Percentiles rank a stretch among this genome's conserved stretches.
Conservation (phyloP, 1,140 invertebrate species). For the Wiebesia pumilae region DNA sequence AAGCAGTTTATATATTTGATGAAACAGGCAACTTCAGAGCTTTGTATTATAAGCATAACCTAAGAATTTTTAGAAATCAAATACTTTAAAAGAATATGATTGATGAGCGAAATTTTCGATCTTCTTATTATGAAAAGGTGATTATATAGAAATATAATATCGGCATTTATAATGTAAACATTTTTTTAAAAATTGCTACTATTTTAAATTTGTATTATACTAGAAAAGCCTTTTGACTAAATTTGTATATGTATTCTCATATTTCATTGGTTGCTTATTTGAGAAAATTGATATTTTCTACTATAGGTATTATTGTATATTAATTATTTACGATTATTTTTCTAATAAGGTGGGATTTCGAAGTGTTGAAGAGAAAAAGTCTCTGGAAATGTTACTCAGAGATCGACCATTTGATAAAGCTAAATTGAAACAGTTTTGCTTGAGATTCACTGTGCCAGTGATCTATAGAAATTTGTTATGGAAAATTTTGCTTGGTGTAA, state of each 20-base stretch:
- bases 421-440: slow-evolving; percentile 89
- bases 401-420: slow-evolving; percentile 88
- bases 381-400: slow-evolving; percentile 92
- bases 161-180: not conserved
- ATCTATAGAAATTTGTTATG: slow-evolving; percentile 88
- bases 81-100: slow-evolving; percentile 63
- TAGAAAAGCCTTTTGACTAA: not conserved
- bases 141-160: slow-evolving; percentile 54
- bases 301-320: slow-evolving; percentile 35
- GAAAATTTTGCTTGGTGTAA: slow-evolving; percentile 87
- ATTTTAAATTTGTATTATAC: not conserved
- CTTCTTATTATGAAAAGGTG: slow-evolving; percentile 90
- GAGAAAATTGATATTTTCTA: not conserved
- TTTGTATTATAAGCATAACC: slow-evolving; percentile 27
- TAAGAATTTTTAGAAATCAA: not conserved
- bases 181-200: not conserved
- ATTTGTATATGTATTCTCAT: not conserved
- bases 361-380: slow-evolving; percentile 94
- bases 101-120: slow-evolving; percentile 91
- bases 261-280: not conserved
- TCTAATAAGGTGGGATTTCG: slow-evolving; percentile 84
- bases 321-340: slow-evolving; percentile 31
- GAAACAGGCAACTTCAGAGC: slow-evolving; percentile 3
- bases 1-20: not conserved
- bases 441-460: slow-evolving; percentile 87